phyloP scores from a whole-genome alignment of 2,888 invertebrate genomes.

The Acanthosepion pharaonis region DNA sequence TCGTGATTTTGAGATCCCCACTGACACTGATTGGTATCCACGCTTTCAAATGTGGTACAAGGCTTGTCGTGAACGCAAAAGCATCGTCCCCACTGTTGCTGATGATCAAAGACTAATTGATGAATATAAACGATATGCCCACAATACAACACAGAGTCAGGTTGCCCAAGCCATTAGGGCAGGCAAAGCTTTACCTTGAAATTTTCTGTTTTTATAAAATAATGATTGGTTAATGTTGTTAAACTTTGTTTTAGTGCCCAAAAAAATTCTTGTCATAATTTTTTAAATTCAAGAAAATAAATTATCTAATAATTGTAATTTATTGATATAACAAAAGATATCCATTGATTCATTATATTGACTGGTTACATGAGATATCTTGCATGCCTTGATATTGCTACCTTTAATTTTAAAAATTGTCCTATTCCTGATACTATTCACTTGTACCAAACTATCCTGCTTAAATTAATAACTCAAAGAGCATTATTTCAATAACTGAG shows the following conservation, averaged over 20 bases:
- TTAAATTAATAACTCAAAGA: too few relatives aligned
- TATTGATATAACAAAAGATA: not conserved
- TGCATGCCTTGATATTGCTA: not conserved
- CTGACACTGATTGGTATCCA: conserved; percentile 51
- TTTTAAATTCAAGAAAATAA: not conserved
- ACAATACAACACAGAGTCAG: conserved; percentile 53
- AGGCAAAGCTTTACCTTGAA: conserved; percentile 50
- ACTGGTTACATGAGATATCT: not conserved
- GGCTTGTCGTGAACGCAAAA: conserved; percentile 51
- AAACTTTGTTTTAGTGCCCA: not conserved
- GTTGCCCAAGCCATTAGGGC: conserved; percentile 57
- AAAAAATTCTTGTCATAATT: not conserved
- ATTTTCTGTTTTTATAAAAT: not conserved
- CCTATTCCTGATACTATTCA: too few relatives aligned
- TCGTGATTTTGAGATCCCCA: conserved; percentile 58
- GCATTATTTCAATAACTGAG: too few relatives aligned
- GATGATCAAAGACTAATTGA: conserved; percentile 49
- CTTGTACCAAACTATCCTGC: too few relatives aligned
- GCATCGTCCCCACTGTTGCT: conserved; percentile 50
- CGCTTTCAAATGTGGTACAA: conserved; percentile 53
- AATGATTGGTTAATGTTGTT: not conserved
- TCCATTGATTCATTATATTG: not conserved
- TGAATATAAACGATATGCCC: conserved; percentile 53
- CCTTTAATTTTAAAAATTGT: too few relatives aligned
- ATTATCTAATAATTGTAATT: not conserved